Percentiles rank a stretch among this genome's conserved stretches.
Evolutionary conservation across 2,113 vertebrate species (phyloP).

Genomic region (Ammospiza caudacuta): DNA sequence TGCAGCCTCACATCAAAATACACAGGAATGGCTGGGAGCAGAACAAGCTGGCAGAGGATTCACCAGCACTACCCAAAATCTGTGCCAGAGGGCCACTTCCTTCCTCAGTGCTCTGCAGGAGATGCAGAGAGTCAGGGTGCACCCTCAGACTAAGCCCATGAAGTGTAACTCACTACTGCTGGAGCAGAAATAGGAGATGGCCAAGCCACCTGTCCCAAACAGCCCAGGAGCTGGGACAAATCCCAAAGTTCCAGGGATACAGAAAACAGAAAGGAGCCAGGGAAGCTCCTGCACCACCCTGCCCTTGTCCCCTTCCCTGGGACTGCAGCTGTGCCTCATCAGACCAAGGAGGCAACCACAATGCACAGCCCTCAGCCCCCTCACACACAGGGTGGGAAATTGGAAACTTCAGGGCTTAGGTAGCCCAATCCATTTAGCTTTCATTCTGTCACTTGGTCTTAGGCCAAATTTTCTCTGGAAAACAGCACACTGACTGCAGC

Average conservation of each 20-base stretch:
- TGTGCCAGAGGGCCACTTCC: rapidly evolving
- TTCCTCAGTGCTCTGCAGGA: neutral
- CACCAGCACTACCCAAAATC: neutral
- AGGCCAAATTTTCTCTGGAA: neutral
- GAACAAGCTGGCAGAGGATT: neutral
- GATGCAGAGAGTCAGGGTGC: rapidly evolving
- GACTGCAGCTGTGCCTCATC: neutral
- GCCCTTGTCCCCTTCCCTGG: too few relatives aligned
- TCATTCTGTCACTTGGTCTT: neutral
- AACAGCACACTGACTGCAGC: neutral
- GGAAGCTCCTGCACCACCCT: neutral
- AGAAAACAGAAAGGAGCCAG: neutral
- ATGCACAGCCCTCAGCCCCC: neutral
- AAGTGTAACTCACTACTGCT: neutral
- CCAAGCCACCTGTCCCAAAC: neutral
- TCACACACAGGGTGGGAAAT: neutral
- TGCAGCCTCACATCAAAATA: neutral
- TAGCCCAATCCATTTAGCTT: neutral
- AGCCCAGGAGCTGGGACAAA: neutral
- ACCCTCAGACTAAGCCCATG: neutral
- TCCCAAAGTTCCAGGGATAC: neutral
- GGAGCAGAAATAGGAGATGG: neutral
- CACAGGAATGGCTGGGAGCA: neutral
- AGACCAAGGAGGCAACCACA: neutral
- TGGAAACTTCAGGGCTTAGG: neutral